These are phyloP conservation scores for Philotrypesis tridentata DNA, from an alignment of 1,140 invertebrate genomes.

Conservation along the genomic window DNA sequence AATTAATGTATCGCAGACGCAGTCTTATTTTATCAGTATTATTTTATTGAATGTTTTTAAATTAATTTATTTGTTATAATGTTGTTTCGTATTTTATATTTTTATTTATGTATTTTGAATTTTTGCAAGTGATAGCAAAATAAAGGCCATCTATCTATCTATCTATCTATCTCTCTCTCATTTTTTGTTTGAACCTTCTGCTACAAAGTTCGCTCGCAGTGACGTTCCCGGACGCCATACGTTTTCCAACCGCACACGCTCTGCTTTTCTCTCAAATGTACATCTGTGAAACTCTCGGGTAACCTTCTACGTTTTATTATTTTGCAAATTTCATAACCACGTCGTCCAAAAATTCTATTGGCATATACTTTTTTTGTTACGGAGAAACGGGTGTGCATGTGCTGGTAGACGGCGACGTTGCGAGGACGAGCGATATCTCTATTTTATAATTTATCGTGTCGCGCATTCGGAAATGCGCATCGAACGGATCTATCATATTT, in stretches of 20 bases:
- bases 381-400: neutral
- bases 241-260: neutral
- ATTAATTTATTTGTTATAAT: no score
- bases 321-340: neutral
- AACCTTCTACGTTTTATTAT: neutral
- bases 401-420: neutral
- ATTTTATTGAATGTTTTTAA: no score
- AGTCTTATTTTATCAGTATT: no score
- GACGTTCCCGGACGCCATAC: neutral
- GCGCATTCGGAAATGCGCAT: conserved; percentile 49
- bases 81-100: no score
- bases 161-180: neutral
- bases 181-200: conserved; percentile 6
- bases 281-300: neutral
- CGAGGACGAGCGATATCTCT: conserved; percentile 41
- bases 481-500: neutral
- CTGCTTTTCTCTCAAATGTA: neutral
- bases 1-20: no score
- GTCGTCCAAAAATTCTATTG: neutral
- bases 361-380: neutral
- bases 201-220: conserved; percentile 35
- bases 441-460: conserved; percentile 39
- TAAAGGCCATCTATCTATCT: no score
- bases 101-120: no score
- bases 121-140: no score